These are phyloP conservation scores for Drosophila fulvimacula DNA, from an alignment of 2,888 invertebrate genomes.

Conservation along the genomic window DNA sequence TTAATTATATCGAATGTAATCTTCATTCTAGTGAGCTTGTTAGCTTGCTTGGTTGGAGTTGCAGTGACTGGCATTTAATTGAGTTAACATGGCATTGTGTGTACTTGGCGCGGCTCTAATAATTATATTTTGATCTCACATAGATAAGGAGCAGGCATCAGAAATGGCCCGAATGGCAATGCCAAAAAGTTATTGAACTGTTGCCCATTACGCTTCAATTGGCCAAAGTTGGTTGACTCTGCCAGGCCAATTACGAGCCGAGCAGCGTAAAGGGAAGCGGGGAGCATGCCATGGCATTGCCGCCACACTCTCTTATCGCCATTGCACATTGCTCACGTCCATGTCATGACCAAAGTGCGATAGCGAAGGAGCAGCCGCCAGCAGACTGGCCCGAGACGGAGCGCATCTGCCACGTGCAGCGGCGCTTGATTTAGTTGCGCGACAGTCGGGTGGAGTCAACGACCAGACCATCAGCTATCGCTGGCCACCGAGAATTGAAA, in stretches of 20 bases:
- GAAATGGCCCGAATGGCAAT: slow-evolving; percentile 49
- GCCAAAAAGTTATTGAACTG: slow-evolving; percentile 82
- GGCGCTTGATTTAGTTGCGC: slow-evolving; percentile 69
- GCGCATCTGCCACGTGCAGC: slow-evolving; percentile 76
- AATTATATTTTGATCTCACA: slow-evolving; percentile 45
- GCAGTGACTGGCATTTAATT: neutral
- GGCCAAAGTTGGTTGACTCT: slow-evolving; percentile 58
- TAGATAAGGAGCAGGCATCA: slow-evolving; percentile 38
- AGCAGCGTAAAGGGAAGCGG: slow-evolving; percentile 4
- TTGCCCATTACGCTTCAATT: slow-evolving; percentile 82
- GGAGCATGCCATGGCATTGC: neutral
- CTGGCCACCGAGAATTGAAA: slow-evolving; percentile 66
- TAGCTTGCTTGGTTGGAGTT: neutral
- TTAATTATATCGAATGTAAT: no score
- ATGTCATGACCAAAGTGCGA: slow-evolving; percentile 62
- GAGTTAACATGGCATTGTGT: slow-evolving; percentile 7
- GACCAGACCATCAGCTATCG: slow-evolving; percentile 57
- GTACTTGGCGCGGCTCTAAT: slow-evolving; percentile 31
- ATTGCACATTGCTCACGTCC: slow-evolving; percentile 76
- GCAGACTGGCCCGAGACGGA: slow-evolving; percentile 48
- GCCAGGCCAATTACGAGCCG: slow-evolving; percentile 47
- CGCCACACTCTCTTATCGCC: slow-evolving; percentile 66
- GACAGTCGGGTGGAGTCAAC: slow-evolving; percentile 54
- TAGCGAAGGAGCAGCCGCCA: slow-evolving; percentile 52
- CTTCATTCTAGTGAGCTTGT: neutral